phyloP scores from a whole-genome alignment of 2,888 invertebrate genomes.

The Drosophila maculinotata region DNA sequence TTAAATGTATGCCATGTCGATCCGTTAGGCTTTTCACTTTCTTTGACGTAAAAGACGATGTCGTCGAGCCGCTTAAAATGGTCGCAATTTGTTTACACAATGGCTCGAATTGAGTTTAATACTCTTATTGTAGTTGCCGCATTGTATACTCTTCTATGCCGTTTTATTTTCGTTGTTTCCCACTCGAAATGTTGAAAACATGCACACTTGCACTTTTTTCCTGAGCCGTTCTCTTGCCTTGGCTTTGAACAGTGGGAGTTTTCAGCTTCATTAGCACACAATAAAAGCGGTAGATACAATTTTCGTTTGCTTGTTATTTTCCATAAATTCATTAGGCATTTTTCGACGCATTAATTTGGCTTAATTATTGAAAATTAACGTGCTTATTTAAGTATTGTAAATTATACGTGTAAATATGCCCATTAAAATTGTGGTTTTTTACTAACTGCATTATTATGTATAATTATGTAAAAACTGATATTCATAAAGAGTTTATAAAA shows the following conservation, averaged over 20 bases:
- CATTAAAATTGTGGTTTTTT: constrained; percentile 31
- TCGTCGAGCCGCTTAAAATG: constrained; percentile 9
- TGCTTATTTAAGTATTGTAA: constrained; percentile 37
- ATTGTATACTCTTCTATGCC: neutral
- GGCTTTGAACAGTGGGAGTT: constrained; percentile 58
- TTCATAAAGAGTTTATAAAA: neutral
- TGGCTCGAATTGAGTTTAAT: constrained; percentile 50
- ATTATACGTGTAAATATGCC: constrained; percentile 24
- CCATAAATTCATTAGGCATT: constrained; percentile 50
- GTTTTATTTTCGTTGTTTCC: constrained; percentile 2
- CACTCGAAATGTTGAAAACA: constrained; percentile 6
- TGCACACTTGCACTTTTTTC: constrained; percentile 53
- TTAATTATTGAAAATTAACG: constrained; percentile 50
- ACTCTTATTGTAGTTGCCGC: constrained; percentile 3
- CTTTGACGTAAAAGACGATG: constrained; percentile 56
- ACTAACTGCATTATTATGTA: neutral
- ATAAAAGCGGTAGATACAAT: constrained; percentile 51
- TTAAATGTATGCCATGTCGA: constrained; percentile 33
- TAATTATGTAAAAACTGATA: constrained; percentile 2
- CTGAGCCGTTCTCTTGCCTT: constrained; percentile 16
- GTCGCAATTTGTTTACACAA: constrained; percentile 40
- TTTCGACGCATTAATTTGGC: constrained; percentile 27
- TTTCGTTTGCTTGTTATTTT: constrained; percentile 48
- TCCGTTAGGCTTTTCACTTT: constrained; percentile 65
- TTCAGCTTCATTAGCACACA: constrained; percentile 73